These are phyloP conservation scores for Crepidodera aurea DNA, from an alignment of 2,888 invertebrate genomes.

Conservation along the genomic window DNA sequence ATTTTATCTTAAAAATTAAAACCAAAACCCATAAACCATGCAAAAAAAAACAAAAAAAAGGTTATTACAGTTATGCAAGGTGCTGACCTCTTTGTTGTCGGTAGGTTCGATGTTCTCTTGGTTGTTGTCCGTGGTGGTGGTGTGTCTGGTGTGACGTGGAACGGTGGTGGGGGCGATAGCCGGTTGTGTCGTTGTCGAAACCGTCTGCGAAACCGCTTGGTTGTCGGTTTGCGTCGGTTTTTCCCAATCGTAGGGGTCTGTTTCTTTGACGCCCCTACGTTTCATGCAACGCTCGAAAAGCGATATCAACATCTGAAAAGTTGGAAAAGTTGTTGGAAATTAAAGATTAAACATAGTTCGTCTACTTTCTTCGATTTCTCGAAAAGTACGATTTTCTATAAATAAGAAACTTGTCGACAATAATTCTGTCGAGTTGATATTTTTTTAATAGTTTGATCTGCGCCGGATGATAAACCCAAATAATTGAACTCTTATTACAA, in stretches of 20 bases:
- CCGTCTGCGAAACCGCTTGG: slow-evolving; percentile 47
- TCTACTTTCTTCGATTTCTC: too few relatives aligned
- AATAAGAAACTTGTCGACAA: too few relatives aligned
- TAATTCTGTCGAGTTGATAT: too few relatives aligned
- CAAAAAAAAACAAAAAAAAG: slow-evolving; percentile 24
- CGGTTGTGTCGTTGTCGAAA: slow-evolving; percentile 50
- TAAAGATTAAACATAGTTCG: too few relatives aligned
- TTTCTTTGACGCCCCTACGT: slow-evolving; percentile 86
- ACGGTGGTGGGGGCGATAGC: slow-evolving; percentile 51
- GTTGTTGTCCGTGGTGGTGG: slow-evolving; percentile 66
- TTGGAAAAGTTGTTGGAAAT: too few relatives aligned
- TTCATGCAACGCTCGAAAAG: slow-evolving; percentile 94
- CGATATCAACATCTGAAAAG: slow-evolving; percentile 77
- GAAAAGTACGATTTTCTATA: too few relatives aligned
- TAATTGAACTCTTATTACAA: too few relatives aligned
- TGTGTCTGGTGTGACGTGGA: slow-evolving; percentile 61
- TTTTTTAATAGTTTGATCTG: too few relatives aligned
- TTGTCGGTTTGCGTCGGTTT: slow-evolving; percentile 63
- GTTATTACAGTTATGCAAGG: slow-evolving; percentile 30
- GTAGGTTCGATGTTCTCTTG: slow-evolving; percentile 74
- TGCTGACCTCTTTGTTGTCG: slow-evolving; percentile 68
- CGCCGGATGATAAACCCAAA: too few relatives aligned
- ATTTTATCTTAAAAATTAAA: not conserved
- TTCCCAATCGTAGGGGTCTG: slow-evolving; percentile 97
- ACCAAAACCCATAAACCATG: slow-evolving; percentile 5